Base-by-base conservation (phyloP, 2,888 invertebrate species). In the Perizoma affinitatum region DNA sequence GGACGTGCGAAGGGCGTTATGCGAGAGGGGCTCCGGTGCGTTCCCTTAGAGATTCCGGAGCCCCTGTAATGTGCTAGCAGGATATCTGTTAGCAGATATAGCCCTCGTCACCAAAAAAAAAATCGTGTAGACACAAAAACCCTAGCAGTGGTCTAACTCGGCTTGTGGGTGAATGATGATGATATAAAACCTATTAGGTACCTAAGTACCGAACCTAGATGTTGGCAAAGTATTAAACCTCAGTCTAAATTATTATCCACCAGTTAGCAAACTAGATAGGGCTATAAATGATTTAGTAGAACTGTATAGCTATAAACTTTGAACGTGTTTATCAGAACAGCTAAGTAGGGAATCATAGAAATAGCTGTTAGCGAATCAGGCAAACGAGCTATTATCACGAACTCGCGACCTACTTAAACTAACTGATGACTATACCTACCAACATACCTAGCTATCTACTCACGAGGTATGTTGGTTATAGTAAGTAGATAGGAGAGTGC, bases 341-440 rank as follows among this genome's bases (percentile, higher is more conserved):
- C 59, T 69, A 68, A 66, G 63, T 66, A 63, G 58, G 65, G 59
- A 10, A 68, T 63, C 63, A 65, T 58, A 64, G 65, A 54, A 60
- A 58, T 47, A 58, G 58, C 61, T 66, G 63, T 62, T 55, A 56
- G 60, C 46, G 22, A 74, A 67, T 59, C 66, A 73, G 71, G 77
- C 72, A 80, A 87, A 88, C 66, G 81, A 74, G 73, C 67, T 67
- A 58, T 64, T 67, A 79, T 73, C 88, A 88, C 88, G 88, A 79
- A 79, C 73, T 67, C 60, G 66, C 72, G 80, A 75, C 78, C 80
- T 71, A 75, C 76, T 82, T 80, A 78, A 63, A 79, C 80, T 75
- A 75, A 81, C 61, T 63, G 68, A 56, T 67, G 22, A 22, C 36
- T 49, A 38, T 38, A 38, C 38, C 38, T 38, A 38, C 7, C 4